Evolutionary conservation across 2,113 vertebrate genomes (phyloP).

Genomic region (Prunella fulvescens): DNA sequence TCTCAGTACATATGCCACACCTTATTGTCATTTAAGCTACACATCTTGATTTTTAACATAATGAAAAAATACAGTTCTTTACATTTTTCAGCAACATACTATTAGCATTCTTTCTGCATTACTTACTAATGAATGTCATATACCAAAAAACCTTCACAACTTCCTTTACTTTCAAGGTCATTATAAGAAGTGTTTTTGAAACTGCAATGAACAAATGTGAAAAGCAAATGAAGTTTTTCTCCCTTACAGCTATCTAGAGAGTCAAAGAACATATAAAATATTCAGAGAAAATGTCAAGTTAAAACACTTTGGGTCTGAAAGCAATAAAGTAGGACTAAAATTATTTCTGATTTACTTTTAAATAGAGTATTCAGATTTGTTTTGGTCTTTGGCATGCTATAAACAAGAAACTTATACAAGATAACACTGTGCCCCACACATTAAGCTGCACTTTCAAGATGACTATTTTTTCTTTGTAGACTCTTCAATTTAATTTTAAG

Average conservation of each 20-base stretch:
- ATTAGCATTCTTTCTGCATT: constrained; percentile 53
- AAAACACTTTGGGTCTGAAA: constrained; percentile 5
- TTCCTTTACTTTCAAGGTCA: constrained; percentile 54
- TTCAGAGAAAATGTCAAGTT: constrained; percentile 29
- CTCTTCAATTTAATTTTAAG: background rate
- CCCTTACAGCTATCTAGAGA: constrained; percentile 24
- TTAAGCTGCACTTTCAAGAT: background rate
- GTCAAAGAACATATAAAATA: constrained; percentile 21
- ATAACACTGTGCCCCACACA: background rate
- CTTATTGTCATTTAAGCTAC: background rate
- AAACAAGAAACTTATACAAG: background rate
- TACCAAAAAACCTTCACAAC: constrained; percentile 18
- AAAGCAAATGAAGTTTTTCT: background rate
- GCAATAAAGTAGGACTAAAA: background rate
- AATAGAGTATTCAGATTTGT: background rate
- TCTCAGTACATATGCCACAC: background rate
- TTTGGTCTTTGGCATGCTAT: background rate
- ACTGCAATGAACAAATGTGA: constrained; percentile 7
- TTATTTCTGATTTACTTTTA: background rate
- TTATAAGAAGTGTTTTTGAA: constrained; percentile 42
- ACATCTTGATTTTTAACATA: background rate
- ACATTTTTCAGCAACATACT: background rate
- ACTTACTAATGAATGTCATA: constrained; percentile 48
- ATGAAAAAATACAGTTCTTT: constrained; percentile 16
- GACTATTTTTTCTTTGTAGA: background rate